Evolutionary conservation across 1,140 invertebrate species (phyloP), one percentile per base, ranked within the genome.

Genomic region (Trinorchestia longiramus): DNA sequence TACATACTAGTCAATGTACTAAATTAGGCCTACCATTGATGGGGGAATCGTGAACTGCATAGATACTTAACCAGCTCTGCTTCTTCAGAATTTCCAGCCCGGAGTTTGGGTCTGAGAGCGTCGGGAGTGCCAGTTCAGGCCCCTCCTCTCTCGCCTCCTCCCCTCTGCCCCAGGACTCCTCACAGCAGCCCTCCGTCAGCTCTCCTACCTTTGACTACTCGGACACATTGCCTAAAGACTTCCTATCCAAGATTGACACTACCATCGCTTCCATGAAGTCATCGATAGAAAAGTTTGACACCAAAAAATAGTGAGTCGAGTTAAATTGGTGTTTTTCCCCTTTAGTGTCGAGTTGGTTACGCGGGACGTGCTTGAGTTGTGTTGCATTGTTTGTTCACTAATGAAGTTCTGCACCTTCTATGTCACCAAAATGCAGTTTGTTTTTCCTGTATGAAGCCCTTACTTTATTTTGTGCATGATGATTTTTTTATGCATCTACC

Each of bases 221-320:
- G 42, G 95, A 96, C 44, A 96, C 91, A 40, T 43, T 77, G 0
- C 95, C 95, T 40, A 41, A 62, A 15, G 95, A 96, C 53, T 62
- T 96, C 53, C 57, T 96, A 41, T 88, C 95, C 43, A 94, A 96
- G 90, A 96, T 96, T 43, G 95, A 96, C 90, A 57, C 44, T 36
- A 96, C 95, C 90, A 96, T 96, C 77, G 95, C 95, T 43, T 95
- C 57, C 62, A 96, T 96, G 95, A 96, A 95, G 92, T 95, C 95
- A 11, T 95, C 91, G 47, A 96, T 96, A 36, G 91, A 94, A 62
- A 96, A 96, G 94, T 95, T 96, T 57, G 95, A 96, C 42, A 87
- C 91, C 28, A 44, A 96, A 53, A 94, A 92, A 47, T 96, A 96
- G 95, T 96, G 95, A 96, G 95, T 95, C 44, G 40, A 42, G 43